These are phyloP conservation scores for Phoxinus dragarum DNA, from an alignment of 2,797 vertebrate species.

Conservation along the genomic window DNA sequence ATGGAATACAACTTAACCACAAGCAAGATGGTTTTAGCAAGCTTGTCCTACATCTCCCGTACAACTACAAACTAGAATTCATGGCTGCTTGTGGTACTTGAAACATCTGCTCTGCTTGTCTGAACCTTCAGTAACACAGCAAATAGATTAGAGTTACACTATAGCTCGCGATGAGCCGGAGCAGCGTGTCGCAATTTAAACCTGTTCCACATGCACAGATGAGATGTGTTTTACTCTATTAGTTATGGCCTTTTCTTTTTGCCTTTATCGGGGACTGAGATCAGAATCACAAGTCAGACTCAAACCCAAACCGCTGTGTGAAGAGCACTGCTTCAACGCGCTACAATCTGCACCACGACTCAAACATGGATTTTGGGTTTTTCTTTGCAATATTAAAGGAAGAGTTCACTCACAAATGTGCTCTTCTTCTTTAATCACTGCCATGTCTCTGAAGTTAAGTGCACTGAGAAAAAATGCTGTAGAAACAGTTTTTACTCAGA, in stretches of 20 bases:
- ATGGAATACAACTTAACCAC: conserved; percentile 63
- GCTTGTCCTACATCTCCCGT: conserved; percentile 73
- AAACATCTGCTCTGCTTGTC: conserved; percentile 74
- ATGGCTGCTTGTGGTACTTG: conserved; percentile 61
- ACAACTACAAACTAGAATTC: conserved; percentile 51
- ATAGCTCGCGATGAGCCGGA: background rate
- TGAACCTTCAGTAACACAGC: conserved; percentile 41
- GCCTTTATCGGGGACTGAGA: background rate
- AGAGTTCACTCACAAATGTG: background rate
- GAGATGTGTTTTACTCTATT: background rate
- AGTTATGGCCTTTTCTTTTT: background rate
- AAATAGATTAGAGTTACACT: conserved; percentile 20
- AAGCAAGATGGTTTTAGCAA: conserved; percentile 68
- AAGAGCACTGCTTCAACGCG: background rate
- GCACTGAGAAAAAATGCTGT: background rate
- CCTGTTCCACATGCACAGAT: background rate
- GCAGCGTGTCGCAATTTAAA: background rate
- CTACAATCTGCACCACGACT: background rate
- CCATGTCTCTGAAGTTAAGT: background rate
- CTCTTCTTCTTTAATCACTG: background rate
- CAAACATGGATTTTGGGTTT: background rate
- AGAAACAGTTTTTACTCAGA: background rate
- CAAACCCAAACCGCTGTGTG: background rate
- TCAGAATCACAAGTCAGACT: background rate
- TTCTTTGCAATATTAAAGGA: background rate